These are phyloP conservation scores for Allolobophora icterica DNA, from an alignment of 2,888 invertebrate genomes.

Conservation along the genomic window DNA sequence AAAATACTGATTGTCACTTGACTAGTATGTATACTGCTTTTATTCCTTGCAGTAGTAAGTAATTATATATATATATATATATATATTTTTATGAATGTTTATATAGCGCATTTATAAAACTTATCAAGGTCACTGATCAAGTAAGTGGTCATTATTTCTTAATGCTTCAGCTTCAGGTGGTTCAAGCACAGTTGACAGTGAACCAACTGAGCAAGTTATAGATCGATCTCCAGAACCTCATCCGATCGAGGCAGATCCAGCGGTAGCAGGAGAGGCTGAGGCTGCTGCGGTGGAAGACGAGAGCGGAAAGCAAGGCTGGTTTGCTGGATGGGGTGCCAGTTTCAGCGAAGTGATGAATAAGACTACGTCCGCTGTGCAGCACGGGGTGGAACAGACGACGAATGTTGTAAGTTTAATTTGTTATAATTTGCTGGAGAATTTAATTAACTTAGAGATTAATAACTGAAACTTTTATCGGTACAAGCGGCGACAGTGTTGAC, in stretches of 20 bases:
- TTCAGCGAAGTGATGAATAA: conserved; percentile 57
- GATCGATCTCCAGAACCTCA: not conserved
- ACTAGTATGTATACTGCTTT: too few species aligned
- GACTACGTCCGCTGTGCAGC: conserved; percentile 43
- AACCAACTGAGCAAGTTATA: conserved; percentile 19
- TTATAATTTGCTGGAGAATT: not conserved
- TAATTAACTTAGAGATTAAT: not conserved
- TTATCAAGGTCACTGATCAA: too few species aligned
- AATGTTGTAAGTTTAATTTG: conserved; percentile 34
- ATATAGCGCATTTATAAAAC: too few species aligned
- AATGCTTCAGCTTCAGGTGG: not conserved
- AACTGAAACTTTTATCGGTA: too few species aligned
- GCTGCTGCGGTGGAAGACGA: not conserved
- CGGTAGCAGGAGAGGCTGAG: not conserved
- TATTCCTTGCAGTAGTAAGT: too few species aligned
- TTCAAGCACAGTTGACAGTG: not conserved
- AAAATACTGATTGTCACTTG: too few species aligned
- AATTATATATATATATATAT: too few species aligned
- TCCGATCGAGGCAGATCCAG: not conserved
- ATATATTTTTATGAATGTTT: too few species aligned
- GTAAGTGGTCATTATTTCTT: not conserved
- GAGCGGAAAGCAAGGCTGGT: conserved; percentile 42
- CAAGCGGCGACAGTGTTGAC: too few species aligned
- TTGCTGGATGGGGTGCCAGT: conserved; percentile 57
- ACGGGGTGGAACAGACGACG: conserved; percentile 39